phyloP scores from a whole-genome alignment of 2,113 vertebrate genomes.

The Macquaria australasica region DNA sequence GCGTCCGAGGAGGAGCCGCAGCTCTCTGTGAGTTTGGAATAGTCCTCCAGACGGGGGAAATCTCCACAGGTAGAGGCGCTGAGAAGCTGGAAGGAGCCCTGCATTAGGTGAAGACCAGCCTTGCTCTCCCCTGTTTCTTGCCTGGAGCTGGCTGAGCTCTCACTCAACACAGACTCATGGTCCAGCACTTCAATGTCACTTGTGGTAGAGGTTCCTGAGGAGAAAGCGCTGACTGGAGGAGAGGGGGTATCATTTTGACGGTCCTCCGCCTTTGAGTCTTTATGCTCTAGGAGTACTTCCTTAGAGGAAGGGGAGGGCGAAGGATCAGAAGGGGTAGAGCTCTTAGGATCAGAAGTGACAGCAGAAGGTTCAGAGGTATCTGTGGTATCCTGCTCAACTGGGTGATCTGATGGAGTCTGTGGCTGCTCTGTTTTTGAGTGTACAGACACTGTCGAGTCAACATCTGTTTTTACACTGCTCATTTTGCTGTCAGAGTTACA shows the following conservation, averaged over 20 bases:
- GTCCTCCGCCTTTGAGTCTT: conserved; percentile 94
- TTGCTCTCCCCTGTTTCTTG: conserved; percentile 94
- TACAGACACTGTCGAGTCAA: conserved; percentile 1
- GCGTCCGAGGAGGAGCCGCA: conserved; percentile 96
- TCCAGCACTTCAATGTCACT: conserved; percentile 99
- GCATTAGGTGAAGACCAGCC: conserved; percentile 94
- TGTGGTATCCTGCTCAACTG: conserved; percentile 33
- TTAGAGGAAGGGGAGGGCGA: conserved; percentile 81
- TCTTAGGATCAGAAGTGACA: conserved; percentile 30
- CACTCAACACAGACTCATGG: conserved; percentile 97
- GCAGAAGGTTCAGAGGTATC: conserved; percentile 51
- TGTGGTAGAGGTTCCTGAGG: conserved; percentile 98
- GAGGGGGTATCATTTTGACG: conserved; percentile 97
- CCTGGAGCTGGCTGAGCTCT: conserved; percentile 96
- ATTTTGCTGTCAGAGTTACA: conserved; percentile 43
- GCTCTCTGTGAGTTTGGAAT: conserved; percentile 96
- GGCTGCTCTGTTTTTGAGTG: conserved; percentile 54
- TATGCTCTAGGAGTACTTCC: conserved; percentile 85
- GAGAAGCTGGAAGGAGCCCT: conserved; percentile 97
- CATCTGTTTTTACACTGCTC: conserved; percentile 32
- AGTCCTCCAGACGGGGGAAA: conserved; percentile 93
- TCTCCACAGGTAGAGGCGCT: conserved; percentile 94
- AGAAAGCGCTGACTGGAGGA: conserved; percentile 96
- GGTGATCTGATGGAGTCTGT: conserved; percentile 26
- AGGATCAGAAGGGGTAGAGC: conserved; percentile 72